phyloP scores from a whole-genome alignment of 2,797 vertebrate species.

The Petrocephalus schoutedeni region DNA sequence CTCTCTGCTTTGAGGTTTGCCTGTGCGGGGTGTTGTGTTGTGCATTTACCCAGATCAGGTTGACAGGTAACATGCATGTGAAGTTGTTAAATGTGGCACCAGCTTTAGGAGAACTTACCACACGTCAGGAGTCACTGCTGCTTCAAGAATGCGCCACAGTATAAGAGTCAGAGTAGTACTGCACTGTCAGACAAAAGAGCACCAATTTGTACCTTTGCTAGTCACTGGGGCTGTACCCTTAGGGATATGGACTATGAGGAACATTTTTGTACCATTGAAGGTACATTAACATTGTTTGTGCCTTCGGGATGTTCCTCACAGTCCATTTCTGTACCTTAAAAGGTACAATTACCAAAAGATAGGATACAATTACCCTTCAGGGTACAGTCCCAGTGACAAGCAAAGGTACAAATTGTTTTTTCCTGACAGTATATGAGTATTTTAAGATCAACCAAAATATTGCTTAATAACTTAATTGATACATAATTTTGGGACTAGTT shows the following conservation, averaged over 20 bases:
- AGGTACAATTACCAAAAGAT: too few species aligned
- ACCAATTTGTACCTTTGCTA: too few species aligned
- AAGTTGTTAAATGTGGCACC: not conserved
- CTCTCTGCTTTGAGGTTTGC: not conserved
- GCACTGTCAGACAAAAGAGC: too few species aligned
- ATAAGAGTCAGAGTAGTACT: not conserved
- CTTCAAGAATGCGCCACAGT: not conserved
- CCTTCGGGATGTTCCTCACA: too few species aligned
- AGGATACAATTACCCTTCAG: too few species aligned
- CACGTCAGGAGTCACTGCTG: not conserved
- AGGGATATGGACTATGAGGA: too few species aligned
- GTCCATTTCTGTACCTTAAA: too few species aligned
- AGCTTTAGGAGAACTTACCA: not conserved
- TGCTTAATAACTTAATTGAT: not conserved
- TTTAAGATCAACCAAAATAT: not conserved
- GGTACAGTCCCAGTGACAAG: too few species aligned
- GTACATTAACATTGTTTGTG: too few species aligned
- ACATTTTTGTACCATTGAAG: too few species aligned
- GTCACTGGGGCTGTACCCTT: too few species aligned
- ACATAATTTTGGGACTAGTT: not conserved
- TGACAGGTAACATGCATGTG: not conserved
- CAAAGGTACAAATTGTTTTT: too few species aligned
- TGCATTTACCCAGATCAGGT: not conserved
- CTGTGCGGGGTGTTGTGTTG: not conserved
- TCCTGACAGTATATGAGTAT: not conserved